Evolutionary conservation across 2,888 invertebrate genomes (phyloP), one percentile per base, ranked within the genome.

Genomic region (Cylloceria caligata): DNA sequence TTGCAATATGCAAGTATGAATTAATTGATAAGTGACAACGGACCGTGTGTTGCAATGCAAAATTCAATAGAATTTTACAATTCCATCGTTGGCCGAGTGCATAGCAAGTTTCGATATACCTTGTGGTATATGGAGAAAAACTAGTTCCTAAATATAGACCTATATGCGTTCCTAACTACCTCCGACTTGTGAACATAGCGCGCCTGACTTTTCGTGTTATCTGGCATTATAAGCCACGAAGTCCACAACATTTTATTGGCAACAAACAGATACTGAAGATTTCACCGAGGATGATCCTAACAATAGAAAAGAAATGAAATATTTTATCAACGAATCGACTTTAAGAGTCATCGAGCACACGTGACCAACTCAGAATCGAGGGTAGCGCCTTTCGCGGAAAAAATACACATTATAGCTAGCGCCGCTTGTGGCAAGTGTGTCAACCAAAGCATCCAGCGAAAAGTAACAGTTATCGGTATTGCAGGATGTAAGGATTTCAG

Each of bases 271-370:
- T 45, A 55, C 64, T 71, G 42, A 19, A 64, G 39, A 60, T 49
- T 30, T 57, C 55, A 27, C 21, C 16, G 45, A n/a, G 45, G 47
- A 52, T n/a, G 21, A 39, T 36, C 16, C 60, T 77, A 69, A 71
- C 55, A 65, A 77, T 77, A 77, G 52, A n/a, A 45, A 9, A 45
- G 47, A 45, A 71, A 52, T 64, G 39, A 71, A 71, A 77, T 77
- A 64, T 64, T 77, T 64, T 55, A 69, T 64, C n/a, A 30, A 34
- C 16, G 13, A 52, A 62, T 77, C 76, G 55, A 57, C n/a, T n/a
- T n/a, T n/a, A n/a, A n/a, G n/a, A n/a, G n/a, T n/a, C n/a, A n/a
- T n/a, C n/a, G n/a, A n/a, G n/a, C n/a, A n/a, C n/a, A n/a, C n/a
- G n/a, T n/a, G n/a, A n/a, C n/a, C n/a, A n/a, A n/a, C n/a, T n/a